A percentile compares a stretch with the other conserved stretches of the same genome.
Conservation (phyloP, 2,888 invertebrate species). For the Aradus depressus region DNA sequence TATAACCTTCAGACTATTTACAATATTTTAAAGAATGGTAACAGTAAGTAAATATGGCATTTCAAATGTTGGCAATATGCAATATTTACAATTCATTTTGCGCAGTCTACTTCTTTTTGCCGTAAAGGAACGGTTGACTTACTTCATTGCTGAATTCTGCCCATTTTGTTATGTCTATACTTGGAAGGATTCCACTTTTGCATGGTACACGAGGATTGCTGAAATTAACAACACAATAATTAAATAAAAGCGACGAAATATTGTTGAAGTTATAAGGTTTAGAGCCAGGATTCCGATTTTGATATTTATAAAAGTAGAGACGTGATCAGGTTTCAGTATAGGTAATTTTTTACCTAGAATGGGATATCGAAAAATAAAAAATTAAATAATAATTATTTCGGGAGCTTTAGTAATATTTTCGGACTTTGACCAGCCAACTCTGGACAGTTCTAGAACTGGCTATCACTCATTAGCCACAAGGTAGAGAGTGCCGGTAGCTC, state of each 20-base stretch:
- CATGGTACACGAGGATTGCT: constrained; percentile 88
- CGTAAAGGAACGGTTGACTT: constrained; percentile 21
- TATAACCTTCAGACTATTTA: too few species aligned
- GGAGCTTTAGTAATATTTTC: too few species aligned
- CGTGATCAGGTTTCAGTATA: neutral
- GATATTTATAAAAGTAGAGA: neutral
- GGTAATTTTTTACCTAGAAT: too few species aligned
- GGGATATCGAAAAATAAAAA: too few species aligned
- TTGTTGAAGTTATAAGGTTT: too few species aligned
- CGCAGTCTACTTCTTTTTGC: constrained; percentile 20
- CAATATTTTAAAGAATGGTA: neutral
- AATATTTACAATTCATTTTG: constrained; percentile 4
- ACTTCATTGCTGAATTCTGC: constrained; percentile 48
- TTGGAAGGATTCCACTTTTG: constrained; percentile 74
- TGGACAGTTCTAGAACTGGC: too few species aligned
- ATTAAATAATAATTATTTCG: too few species aligned
- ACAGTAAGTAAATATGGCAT: constrained; percentile 1
- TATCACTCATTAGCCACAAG: too few species aligned
- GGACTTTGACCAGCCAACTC: too few species aligned
- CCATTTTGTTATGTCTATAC: constrained; percentile 83
- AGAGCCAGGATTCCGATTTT: neutral
- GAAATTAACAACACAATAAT: constrained; percentile 25
- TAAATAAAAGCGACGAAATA: too few species aligned
- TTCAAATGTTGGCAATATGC: too few species aligned
- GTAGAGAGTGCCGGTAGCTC: too few species aligned